Conservation (phyloP, 2,113 vertebrate genomes). For the Malurus cyaneus region DNA sequence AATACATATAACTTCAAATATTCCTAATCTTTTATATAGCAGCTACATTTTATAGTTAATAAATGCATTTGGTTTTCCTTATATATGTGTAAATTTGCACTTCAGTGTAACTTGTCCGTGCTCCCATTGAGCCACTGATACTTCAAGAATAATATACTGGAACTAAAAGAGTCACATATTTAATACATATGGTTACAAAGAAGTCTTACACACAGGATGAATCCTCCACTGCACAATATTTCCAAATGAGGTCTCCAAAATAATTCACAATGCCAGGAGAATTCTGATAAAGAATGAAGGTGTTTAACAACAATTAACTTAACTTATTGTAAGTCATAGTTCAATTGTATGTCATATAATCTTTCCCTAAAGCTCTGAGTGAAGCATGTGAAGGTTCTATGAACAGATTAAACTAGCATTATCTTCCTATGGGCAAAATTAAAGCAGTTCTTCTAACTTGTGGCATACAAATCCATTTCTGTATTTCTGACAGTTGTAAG, state of each 20-base stretch:
- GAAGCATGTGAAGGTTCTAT: not conserved
- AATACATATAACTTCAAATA: not conserved
- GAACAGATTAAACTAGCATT: not conserved
- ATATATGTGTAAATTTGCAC: not conserved
- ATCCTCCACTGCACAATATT: not conserved
- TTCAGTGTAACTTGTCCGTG: not conserved
- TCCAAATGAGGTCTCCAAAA: not conserved
- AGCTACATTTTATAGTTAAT: not conserved
- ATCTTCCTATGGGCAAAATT: not conserved
- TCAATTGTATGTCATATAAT: not conserved
- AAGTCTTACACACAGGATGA: not conserved
- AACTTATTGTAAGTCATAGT: slow-evolving; percentile 13
- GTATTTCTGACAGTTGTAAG: not conserved
- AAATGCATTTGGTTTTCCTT: not conserved
- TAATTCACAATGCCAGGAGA: not conserved
- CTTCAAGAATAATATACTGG: not conserved
- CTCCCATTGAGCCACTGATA: not conserved
- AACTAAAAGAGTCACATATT: not conserved
- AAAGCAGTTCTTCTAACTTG: not conserved
- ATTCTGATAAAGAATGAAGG: not conserved
- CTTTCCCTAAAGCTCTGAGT: not conserved
- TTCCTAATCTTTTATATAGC: not conserved
- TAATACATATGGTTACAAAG: not conserved
- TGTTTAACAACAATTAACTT: no score
- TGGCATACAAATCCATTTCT: not conserved